Percentiles rank a stretch among this genome's conserved stretches.
These are phyloP conservation scores for Aphaenogaster ashmeadi DNA, from an alignment of 1,140 invertebrate species.

Conservation along the genomic window DNA sequence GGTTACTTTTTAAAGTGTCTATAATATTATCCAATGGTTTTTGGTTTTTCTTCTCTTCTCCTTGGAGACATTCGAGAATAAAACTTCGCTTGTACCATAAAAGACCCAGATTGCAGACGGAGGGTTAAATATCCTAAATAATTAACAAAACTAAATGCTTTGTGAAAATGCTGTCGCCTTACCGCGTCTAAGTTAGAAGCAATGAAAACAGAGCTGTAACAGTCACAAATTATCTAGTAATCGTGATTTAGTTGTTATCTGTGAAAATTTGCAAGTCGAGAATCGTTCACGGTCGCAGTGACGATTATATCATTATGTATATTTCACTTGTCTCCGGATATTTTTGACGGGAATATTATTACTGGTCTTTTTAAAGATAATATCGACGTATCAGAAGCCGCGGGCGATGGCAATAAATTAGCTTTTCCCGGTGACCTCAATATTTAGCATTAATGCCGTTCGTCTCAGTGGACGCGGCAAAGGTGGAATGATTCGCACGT, in stretches of 20 bases:
- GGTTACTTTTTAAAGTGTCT: too few relatives aligned
- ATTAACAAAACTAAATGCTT: background rate
- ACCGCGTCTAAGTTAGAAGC: background rate
- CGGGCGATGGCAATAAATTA: conserved; percentile 18
- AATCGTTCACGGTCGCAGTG: conserved; percentile 16
- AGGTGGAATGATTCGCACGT: background rate
- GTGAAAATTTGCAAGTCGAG: background rate
- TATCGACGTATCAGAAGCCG: conserved; percentile 32
- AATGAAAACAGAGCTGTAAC: background rate
- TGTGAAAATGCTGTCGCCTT: background rate
- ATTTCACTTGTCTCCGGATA: conserved; percentile 11
- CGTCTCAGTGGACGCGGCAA: background rate
- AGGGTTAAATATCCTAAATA: background rate
- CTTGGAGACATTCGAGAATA: too few relatives aligned
- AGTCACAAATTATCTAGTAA: background rate
- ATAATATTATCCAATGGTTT: too few relatives aligned
- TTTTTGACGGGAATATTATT: background rate
- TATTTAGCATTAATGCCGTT: conserved; percentile 48
- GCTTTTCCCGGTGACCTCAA: conserved; percentile 48
- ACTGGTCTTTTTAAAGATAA: conserved; percentile 45
- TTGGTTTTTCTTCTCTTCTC: too few relatives aligned
- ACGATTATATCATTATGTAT: conserved; percentile 18
- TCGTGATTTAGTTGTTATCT: background rate
- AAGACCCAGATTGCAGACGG: too few relatives aligned
- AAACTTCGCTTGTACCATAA: too few relatives aligned